Percentiles rank a stretch among this genome's conserved stretches.
Conservation (phyloP, 1,140 invertebrate genomes). For the Lasioglossum baleicum region DNA sequence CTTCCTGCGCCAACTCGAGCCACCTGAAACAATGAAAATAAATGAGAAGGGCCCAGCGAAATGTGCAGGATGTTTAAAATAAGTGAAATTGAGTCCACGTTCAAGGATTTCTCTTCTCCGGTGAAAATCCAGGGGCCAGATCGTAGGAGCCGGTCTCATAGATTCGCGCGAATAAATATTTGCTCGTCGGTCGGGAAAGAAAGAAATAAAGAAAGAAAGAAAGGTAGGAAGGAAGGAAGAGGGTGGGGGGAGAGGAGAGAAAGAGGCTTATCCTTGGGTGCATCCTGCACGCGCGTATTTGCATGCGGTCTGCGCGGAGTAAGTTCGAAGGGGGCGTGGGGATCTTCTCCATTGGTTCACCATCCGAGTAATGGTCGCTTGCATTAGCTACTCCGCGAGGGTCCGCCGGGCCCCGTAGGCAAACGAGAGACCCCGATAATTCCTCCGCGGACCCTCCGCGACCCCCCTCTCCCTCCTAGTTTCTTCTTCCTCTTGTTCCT, state of each 20-base stretch:
- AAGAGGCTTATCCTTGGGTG: conserved; percentile 46
- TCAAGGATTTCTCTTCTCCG: too few species aligned
- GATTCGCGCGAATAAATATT: conserved; percentile 22
- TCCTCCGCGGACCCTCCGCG: conserved; percentile 53
- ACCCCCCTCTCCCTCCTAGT: conserved; percentile 24
- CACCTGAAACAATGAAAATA: too few species aligned
- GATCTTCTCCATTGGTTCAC: conserved; percentile 79
- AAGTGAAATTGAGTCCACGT: too few species aligned
- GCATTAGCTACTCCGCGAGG: conserved; percentile 74
- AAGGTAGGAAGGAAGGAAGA: not conserved
- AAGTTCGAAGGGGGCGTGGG: conserved; percentile 77
- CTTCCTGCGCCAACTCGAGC: too few species aligned
- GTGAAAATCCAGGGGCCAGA: not conserved
- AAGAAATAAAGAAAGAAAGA: conserved; percentile 1
- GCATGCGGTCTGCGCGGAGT: conserved; percentile 74
- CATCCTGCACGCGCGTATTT: conserved; percentile 72
- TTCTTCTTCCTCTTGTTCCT: conserved; percentile 41
- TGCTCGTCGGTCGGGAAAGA: not conserved
- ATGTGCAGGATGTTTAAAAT: too few species aligned
- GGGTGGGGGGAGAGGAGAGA: conserved; percentile 12
- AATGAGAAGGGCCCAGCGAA: too few species aligned
- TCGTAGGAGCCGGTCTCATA: not conserved
- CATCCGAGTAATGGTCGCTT: conserved; percentile 79
- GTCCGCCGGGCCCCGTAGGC: conserved; percentile 65
- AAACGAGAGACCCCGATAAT: conserved; percentile 61